Percentiles rank a stretch among this genome's conserved stretches.
Evolutionary conservation across 2,888 invertebrate species (phyloP).

Genomic region (Colostygia pectinataria): DNA sequence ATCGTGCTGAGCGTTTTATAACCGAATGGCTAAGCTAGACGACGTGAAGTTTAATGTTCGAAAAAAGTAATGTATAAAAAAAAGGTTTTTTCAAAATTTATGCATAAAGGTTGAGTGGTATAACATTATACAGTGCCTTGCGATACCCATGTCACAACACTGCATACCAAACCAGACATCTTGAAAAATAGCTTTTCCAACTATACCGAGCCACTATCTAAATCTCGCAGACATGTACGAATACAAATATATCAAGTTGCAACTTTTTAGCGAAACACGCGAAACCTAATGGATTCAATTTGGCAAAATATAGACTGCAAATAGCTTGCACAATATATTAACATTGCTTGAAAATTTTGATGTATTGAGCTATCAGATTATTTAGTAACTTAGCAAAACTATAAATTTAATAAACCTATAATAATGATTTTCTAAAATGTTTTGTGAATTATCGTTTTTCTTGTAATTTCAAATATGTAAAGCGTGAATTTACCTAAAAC

Average conservation of each 20-base stretch:
- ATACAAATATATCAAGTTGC: constrained; percentile 23
- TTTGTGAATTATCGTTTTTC: no score
- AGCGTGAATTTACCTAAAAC: no score
- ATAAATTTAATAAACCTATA: no score
- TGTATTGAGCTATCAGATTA: constrained; percentile 37
- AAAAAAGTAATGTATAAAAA: no score
- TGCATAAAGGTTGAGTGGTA: no score
- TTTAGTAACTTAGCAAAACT: constrained; percentile 13
- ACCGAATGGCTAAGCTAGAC: no score
- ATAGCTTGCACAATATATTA: constrained; percentile 24
- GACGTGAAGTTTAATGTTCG: no score
- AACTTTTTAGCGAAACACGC: constrained; percentile 17
- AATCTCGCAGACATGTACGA: constrained; percentile 19
- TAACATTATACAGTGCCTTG: not conserved
- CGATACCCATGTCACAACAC: constrained; percentile 16
- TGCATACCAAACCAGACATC: constrained; percentile 8
- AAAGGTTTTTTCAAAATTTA: no score
- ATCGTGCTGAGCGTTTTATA: no score
- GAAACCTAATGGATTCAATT: constrained; percentile 29
- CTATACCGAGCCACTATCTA: constrained; percentile 13
- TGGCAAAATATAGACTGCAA: constrained; percentile 25
- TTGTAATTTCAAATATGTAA: no score
- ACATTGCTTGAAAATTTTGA: constrained; percentile 39
- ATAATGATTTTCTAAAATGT: no score
- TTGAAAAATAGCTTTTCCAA: constrained; percentile 12